Evolutionary conservation across 2,113 vertebrate genomes (phyloP).

Genomic region (Aramus guarauna): DNA sequence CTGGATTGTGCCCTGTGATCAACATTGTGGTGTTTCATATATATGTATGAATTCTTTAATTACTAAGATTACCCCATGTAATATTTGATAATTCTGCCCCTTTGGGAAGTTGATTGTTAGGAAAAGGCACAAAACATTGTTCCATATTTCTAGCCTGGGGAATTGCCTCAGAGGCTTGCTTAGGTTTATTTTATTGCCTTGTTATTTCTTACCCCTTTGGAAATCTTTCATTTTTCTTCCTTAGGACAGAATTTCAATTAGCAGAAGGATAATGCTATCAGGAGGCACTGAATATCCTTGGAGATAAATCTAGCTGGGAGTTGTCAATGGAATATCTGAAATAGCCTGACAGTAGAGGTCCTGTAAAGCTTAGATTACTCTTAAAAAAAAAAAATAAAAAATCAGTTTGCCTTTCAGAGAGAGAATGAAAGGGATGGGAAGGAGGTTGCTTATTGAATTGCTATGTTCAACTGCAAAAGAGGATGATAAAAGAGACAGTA

Average conservation of each 20-base stretch:
- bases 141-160: neutral
- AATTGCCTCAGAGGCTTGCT: neutral
- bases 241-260: constrained; percentile 36
- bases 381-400: neutral
- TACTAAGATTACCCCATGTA: neutral
- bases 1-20: neutral
- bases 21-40: neutral
- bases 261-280: neutral
- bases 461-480: neutral
- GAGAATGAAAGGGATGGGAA: neutral
- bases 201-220: neutral
- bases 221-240: neutral
- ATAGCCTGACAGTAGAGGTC: neutral
- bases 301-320: constrained; percentile 15
- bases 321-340: constrained; percentile 5
- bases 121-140: neutral
- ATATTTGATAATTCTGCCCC: neutral
- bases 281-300: neutral
- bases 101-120: neutral
- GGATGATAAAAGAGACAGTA: neutral
- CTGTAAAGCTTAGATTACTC: neutral
- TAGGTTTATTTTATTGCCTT: neutral
- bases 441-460: neutral
- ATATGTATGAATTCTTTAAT: neutral
- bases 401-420: neutral